Conservation (phyloP, 2,797 vertebrate species). For the Pseudochirops cupreus region DNA sequence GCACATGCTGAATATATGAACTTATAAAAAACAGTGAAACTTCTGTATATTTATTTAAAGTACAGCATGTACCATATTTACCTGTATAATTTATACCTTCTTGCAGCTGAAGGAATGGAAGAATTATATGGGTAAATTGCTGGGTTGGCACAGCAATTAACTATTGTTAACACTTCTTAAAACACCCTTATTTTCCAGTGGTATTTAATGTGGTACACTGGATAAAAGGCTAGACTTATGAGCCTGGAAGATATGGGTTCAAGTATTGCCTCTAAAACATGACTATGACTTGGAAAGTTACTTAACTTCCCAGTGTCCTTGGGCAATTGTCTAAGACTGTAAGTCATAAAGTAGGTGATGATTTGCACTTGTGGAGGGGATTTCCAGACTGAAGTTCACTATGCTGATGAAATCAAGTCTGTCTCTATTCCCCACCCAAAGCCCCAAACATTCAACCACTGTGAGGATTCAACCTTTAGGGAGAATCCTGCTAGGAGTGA, state of each 20-base stretch:
- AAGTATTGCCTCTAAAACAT: background rate
- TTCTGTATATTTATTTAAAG: background rate
- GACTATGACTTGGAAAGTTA: background rate
- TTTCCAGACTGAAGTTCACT: background rate
- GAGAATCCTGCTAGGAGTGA: background rate
- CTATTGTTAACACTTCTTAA: background rate
- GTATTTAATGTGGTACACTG: background rate
- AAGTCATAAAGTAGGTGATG: background rate
- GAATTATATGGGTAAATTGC: background rate
- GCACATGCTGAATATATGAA: background rate
- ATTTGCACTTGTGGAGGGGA: background rate
- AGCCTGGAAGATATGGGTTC: background rate
- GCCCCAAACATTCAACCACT: background rate
- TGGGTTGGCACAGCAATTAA: background rate
- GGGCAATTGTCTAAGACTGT: background rate
- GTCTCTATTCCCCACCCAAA: background rate
- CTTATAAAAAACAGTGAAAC: background rate
- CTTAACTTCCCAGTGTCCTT: background rate
- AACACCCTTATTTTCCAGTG: background rate
- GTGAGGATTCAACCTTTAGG: background rate
- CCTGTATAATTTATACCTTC: background rate
- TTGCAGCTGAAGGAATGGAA: background rate
- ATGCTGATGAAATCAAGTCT: background rate
- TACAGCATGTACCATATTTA: background rate
- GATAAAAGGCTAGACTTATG: background rate